Percentiles rank a stretch among this genome's conserved stretches.
Conservation (phyloP, 2,888 invertebrate species). For the Tineola bisselliella region DNA sequence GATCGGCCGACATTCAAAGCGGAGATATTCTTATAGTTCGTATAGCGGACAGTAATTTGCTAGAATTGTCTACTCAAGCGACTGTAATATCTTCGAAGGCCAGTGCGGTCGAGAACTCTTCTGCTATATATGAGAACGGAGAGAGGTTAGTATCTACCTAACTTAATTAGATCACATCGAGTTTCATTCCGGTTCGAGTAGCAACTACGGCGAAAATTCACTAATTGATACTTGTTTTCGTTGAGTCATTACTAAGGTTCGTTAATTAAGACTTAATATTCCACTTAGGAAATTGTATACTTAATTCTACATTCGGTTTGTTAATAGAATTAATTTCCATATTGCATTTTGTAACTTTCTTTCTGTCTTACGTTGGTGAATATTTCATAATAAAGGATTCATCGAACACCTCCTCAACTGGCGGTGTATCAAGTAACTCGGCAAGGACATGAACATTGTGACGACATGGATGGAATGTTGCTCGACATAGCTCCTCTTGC, state of each 20-base stretch:
- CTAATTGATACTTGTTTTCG: conserved; percentile 1
- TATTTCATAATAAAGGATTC: conserved; percentile 39
- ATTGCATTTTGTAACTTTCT: too few relatives aligned
- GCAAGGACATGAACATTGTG: conserved; percentile 76
- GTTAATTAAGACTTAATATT: neutral
- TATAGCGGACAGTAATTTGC: conserved; percentile 72
- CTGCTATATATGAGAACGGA: conserved; percentile 21
- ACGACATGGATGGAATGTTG: conserved; percentile 74
- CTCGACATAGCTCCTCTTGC: conserved; percentile 76
- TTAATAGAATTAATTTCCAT: too few relatives aligned
- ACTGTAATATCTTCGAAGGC: neutral
- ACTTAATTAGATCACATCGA: neutral
- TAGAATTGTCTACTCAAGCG: conserved; percentile 34
- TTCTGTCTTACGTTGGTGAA: neutral
- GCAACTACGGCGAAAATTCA: neutral
- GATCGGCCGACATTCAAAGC: conserved; percentile 74
- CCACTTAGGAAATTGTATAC: neutral
- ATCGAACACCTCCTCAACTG: conserved; percentile 65
- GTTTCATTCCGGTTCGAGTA: neutral
- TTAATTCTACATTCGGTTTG: neutral
- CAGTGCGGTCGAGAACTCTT: conserved; percentile 21
- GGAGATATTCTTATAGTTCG: conserved; percentile 77
- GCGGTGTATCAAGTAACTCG: conserved; percentile 77
- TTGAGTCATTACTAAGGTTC: neutral
- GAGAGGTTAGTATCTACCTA: conserved; percentile 35